Evolutionary conservation across 2,113 vertebrate genomes (phyloP), one percentile per base, ranked within the genome.

Genomic region (Alligator mississippiensis): DNA sequence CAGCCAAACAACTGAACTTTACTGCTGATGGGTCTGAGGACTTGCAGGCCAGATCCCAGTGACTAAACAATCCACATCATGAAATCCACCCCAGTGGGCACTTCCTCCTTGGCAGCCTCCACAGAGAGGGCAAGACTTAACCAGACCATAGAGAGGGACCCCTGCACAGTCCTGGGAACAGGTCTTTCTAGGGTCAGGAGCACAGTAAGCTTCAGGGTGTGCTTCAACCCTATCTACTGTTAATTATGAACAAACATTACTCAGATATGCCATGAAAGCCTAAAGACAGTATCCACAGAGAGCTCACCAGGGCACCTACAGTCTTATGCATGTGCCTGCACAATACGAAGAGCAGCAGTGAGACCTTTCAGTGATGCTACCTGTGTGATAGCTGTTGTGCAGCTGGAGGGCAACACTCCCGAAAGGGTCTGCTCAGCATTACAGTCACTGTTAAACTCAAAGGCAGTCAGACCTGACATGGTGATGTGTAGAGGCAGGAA

Each of bases 181-280:
- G 47, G 47, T 8, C 7, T 47, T 47, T 47, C 47, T 47, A 47
- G 47, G 47, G 47, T 47, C 47, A 47, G 7, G 47, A 47, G 47
- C 47, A 47, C 47, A 47, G 47, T 47, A 47, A 47, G 7, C 47
- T 47, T 47, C 47, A 47, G 47, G 47, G 47, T 47, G 8, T 47
- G 60, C 66, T 93, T 66, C 55, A 93, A 63, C 2, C 6, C 34
- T 80, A 61, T 22, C 25, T 1, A 2, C 3, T 28, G 59, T 47
- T 12, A n/a, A 47, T 7, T 77, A 76, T n/a, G 77, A 74, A 59
- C 22, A 84, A 80, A 74, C 25, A 4, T 22, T 24, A 55, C 34
- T 12, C 9, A 14, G 22, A 27, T 72, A 64, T 84, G 77, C 0
- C 1, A 28, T 38, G 18, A 77, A 58, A n/a, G 3, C 0, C 0